These are phyloP conservation scores for Salvelinus namaycush DNA, from an alignment of 2,113 vertebrate genomes.

Conservation along the genomic window DNA sequence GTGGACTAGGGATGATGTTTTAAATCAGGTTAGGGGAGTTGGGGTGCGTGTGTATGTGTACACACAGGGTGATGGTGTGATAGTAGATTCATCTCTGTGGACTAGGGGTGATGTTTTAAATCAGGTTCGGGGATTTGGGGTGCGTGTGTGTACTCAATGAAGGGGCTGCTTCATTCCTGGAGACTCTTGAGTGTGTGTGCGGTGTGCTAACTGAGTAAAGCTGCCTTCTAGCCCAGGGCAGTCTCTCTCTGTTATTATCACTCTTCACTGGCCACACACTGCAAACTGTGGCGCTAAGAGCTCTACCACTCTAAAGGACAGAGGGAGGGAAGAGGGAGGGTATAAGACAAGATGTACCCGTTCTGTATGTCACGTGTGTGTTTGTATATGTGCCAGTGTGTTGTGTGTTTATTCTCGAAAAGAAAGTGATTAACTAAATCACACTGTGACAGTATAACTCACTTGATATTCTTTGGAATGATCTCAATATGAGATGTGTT, in stretches of 20 bases:
- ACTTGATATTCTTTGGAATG: neutral
- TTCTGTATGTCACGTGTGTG: slow-evolving; percentile 4
- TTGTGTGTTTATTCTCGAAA: neutral
- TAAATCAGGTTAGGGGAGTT: too few relatives aligned
- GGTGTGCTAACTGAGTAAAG: slow-evolving; percentile 58
- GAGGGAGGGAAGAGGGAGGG: slow-evolving; percentile 24
- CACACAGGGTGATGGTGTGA: too few relatives aligned
- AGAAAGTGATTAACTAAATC: neutral
- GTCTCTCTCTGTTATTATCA: slow-evolving; percentile 60
- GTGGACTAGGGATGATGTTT: too few relatives aligned
- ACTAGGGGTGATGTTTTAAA: too few relatives aligned
- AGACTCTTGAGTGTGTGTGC: neutral
- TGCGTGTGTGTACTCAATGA: neutral
- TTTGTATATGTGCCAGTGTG: neutral
- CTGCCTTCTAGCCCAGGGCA: slow-evolving; percentile 70
- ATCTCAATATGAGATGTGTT: neutral
- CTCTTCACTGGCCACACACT: slow-evolving; percentile 70
- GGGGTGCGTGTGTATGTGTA: neutral
- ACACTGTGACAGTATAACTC: neutral
- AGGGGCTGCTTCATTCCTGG: slow-evolving; percentile 15
- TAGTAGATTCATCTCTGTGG: too few relatives aligned
- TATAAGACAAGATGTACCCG: slow-evolving; percentile 19
- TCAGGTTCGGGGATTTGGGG: too few relatives aligned
- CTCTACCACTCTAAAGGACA: slow-evolving; percentile 44
- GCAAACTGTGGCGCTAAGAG: slow-evolving; percentile 54